Evolutionary conservation across 2,113 vertebrate genomes (phyloP).

Genomic region (Pungitius pungitius): DNA sequence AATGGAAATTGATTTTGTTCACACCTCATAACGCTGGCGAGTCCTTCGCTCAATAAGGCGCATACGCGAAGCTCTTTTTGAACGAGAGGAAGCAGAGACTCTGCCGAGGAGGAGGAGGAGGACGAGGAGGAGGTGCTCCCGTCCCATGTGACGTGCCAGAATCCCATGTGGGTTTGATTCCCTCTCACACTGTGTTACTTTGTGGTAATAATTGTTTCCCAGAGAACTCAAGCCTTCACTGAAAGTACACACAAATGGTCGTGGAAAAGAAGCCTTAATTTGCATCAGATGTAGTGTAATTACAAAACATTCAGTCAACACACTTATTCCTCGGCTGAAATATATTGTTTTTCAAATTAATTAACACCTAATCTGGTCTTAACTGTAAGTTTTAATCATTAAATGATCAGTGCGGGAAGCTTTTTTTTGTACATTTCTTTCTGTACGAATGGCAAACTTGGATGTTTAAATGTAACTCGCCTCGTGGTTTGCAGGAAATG

Average conservation of each 20-base stretch:
- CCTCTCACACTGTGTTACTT: constrained; percentile 53
- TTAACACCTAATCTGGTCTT: constrained; percentile 25
- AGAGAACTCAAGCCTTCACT: constrained; percentile 29
- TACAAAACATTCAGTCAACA: background rate
- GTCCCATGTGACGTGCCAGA: constrained; percentile 42
- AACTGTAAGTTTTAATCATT: too few relatives aligned
- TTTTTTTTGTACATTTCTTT: background rate
- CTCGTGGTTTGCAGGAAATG: background rate
- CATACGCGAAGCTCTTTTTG: constrained; percentile 1
- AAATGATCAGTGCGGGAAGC: too few relatives aligned
- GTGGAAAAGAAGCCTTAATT: constrained; percentile 2
- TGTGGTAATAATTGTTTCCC: constrained; percentile 61
- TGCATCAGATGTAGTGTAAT: constrained; percentile 28
- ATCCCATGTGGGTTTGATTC: constrained; percentile 75
- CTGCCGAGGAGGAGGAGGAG: constrained; percentile 11
- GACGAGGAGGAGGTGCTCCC: constrained; percentile 48
- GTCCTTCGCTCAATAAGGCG: background rate
- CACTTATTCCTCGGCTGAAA: background rate
- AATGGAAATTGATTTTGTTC: background rate
- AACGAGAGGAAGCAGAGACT: constrained; percentile 21
- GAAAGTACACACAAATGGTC: constrained; percentile 28
- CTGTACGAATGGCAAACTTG: background rate
- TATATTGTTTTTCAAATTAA: background rate
- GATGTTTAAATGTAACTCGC: background rate
- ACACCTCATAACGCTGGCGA: too few relatives aligned